Percentiles rank a stretch among this genome's conserved stretches.
Conservation (phyloP, 2,113 vertebrate genomes). For the Sturnira hondurensis region DNA sequence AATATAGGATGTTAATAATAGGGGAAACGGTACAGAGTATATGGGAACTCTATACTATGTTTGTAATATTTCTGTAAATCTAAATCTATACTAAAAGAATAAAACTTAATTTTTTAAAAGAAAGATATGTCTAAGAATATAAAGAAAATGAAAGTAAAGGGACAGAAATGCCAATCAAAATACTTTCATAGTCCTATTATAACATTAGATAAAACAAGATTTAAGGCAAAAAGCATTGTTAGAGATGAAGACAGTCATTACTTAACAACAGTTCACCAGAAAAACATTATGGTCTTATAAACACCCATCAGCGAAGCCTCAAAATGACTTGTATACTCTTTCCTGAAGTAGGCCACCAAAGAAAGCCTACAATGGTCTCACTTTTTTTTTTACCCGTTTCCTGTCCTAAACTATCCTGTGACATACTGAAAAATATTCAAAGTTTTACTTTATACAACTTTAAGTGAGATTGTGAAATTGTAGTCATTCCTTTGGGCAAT, state of each 20-base stretch:
- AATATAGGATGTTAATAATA: not conserved
- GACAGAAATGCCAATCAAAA: not conserved
- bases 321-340: not conserved
- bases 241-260: not conserved
- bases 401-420: not conserved
- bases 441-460: not conserved
- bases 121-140: not conserved
- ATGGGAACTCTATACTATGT: not conserved
- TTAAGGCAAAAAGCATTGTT: not conserved
- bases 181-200: not conserved
- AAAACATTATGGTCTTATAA: not conserved
- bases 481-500: not conserved
- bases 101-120: not conserved
- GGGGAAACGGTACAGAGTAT: not conserved
- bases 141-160: not conserved
- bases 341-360: not conserved
- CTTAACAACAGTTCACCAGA: not conserved
- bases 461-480: constrained; percentile 36
- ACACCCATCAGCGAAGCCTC: not conserved
- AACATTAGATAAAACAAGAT: not conserved
- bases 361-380: not conserved
- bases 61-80: not conserved
- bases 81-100: not conserved
- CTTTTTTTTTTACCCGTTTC: constrained; percentile 5
- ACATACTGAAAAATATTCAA: not conserved